Percentiles rank a stretch among this genome's conserved stretches.
These are phyloP conservation scores for Vireo griseus DNA, from an alignment of 2,797 vertebrate genomes.

Conservation along the genomic window DNA sequence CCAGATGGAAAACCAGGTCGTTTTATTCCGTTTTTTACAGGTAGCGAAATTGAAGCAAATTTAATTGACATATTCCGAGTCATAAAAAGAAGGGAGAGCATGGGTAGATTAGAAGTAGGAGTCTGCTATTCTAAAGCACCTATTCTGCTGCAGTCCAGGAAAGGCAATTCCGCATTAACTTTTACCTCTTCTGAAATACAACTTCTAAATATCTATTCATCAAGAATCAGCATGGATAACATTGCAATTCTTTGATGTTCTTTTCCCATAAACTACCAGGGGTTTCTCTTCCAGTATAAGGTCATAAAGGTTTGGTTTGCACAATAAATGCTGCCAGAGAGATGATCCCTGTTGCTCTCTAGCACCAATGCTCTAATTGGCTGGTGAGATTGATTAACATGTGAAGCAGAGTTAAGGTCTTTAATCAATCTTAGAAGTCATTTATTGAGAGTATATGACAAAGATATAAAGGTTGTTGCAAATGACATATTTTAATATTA, in stretches of 20 bases:
- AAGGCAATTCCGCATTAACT: neutral
- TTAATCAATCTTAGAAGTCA: conserved; percentile 63
- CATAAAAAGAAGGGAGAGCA: conserved; percentile 12
- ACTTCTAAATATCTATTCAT: conserved; percentile 19
- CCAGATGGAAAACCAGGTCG: neutral
- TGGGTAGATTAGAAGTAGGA: neutral
- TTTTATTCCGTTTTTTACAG: conserved; percentile 31
- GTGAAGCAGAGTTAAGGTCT: conserved; percentile 54
- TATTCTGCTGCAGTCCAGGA: neutral
- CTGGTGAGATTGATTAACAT: conserved; percentile 64
- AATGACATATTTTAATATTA: conserved; percentile 59
- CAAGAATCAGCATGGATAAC: conserved; percentile 8
- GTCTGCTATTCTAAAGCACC: neutral
- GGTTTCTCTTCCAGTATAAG: conserved; percentile 1
- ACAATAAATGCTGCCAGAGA: conserved; percentile 32
- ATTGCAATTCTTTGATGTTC: conserved; percentile 14
- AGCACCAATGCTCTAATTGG: conserved; percentile 55
- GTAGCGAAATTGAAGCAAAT: conserved; percentile 18
- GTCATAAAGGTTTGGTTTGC: conserved; percentile 27
- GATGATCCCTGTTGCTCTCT: conserved; percentile 22
- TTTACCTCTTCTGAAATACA: conserved; percentile 10
- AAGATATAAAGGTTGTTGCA: conserved; percentile 59
- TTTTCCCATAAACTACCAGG: conserved; percentile 26
- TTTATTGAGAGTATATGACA: conserved; percentile 63
- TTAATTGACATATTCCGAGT: neutral